These are phyloP conservation scores for Aricia artaxerxes DNA, from an alignment of 2,888 invertebrate genomes.

Conservation along the genomic window DNA sequence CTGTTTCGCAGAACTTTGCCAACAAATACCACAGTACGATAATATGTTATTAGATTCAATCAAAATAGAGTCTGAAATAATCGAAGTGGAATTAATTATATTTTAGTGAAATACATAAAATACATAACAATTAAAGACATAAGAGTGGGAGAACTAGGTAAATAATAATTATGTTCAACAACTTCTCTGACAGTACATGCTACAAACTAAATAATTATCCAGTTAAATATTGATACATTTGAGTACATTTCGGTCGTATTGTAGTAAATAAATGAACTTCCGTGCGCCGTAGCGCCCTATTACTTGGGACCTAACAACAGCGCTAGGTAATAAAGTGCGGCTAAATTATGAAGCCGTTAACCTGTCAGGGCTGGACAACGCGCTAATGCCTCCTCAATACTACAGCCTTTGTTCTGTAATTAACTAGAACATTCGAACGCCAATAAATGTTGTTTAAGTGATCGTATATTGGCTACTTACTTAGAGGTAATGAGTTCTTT, in stretches of 20 bases:
- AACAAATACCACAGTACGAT: too few relatives aligned
- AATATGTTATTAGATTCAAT: too few relatives aligned
- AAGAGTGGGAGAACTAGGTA: too few relatives aligned
- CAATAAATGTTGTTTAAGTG: conserved; percentile 22
- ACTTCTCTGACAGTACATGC: background rate
- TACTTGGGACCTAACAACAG: conserved; percentile 1
- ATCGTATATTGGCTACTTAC: background rate
- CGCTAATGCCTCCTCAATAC: conserved; percentile 21
- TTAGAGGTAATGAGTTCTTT: background rate
- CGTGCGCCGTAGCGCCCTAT: background rate
- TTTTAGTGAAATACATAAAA: too few relatives aligned
- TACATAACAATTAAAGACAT: too few relatives aligned
- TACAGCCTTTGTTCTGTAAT: conserved; percentile 19
- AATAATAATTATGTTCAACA: too few relatives aligned
- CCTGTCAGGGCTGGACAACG: conserved; percentile 26
- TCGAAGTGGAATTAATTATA: too few relatives aligned
- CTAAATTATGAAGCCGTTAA: conserved; percentile 26
- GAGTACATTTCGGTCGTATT: background rate
- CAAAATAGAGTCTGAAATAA: too few relatives aligned
- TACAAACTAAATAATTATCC: background rate
- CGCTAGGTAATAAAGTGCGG: conserved; percentile 9
- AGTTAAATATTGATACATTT: background rate
- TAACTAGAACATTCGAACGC: conserved; percentile 16
- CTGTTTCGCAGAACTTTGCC: too few relatives aligned
- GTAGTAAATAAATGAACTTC: conserved; percentile 1